A percentile compares a stretch with the other conserved stretches of the same genome.
These are phyloP conservation scores for Climacteris rufus DNA, from an alignment of 2,113 vertebrate species.

Conservation along the genomic window DNA sequence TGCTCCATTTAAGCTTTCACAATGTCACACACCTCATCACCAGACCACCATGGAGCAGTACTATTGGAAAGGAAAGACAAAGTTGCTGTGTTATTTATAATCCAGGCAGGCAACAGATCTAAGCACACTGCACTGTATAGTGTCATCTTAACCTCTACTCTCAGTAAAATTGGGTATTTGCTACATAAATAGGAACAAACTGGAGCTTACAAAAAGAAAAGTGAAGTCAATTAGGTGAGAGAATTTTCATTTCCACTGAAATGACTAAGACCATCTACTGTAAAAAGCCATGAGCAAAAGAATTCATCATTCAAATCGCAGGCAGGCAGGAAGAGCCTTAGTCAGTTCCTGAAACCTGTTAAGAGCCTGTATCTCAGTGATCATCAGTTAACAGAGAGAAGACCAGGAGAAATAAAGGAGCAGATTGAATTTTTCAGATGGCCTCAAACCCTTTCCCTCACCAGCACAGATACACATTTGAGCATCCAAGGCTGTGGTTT, in stretches of 20 bases:
- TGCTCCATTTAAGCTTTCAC: not conserved
- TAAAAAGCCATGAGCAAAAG: not conserved
- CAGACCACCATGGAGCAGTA: not conserved
- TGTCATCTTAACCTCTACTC: not conserved
- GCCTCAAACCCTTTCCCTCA: not conserved
- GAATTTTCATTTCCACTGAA: not conserved
- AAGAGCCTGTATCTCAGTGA: not conserved
- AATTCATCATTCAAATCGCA: rapidly evolving
- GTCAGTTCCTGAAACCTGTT: not conserved
- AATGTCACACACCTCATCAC: not conserved
- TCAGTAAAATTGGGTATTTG: not conserved
- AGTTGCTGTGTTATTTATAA: not conserved
- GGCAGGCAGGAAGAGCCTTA: not conserved
- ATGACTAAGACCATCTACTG: not conserved
- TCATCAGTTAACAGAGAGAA: not conserved
- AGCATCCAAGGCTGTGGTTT: not conserved
- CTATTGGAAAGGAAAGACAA: not conserved
- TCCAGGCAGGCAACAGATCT: not conserved
- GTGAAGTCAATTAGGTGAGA: not conserved
- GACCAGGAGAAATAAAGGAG: not conserved
- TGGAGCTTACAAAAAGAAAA: not conserved
- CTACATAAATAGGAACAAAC: not conserved
- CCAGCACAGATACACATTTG: not conserved
- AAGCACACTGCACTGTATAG: not conserved
- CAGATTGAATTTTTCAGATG: not conserved